These are phyloP conservation scores for Blastobasis adustella DNA, from an alignment of 2,888 invertebrate genomes.

Conservation along the genomic window DNA sequence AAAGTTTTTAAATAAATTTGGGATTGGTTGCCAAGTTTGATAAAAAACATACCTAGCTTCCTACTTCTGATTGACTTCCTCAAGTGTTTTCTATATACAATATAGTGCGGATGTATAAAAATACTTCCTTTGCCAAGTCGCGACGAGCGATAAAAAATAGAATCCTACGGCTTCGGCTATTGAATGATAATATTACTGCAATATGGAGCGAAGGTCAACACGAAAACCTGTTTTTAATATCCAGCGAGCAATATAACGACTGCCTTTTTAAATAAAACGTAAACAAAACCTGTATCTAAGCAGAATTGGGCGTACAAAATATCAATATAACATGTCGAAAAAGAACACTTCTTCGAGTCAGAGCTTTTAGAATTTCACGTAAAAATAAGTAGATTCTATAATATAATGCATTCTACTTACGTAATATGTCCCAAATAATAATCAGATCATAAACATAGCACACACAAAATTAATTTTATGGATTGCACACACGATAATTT, in stretches of 20 bases:
- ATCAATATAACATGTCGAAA: no score
- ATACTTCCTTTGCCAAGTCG: slow-evolving; percentile 34
- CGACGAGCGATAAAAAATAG: slow-evolving; percentile 26
- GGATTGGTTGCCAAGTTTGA: no score
- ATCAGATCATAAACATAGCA: slow-evolving; percentile 58
- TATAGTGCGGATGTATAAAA: slow-evolving; percentile 23
- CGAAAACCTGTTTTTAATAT: not conserved
- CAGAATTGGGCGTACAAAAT: no score
- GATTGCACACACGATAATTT: slow-evolving; percentile 18
- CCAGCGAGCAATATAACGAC: not conserved
- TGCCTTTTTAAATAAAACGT: no score
- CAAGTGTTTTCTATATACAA: slow-evolving; percentile 11
- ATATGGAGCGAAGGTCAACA: slow-evolving; percentile 1
- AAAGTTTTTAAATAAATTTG: no score
- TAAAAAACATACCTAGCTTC: no score
- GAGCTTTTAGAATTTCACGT: no score
- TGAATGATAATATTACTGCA: slow-evolving; percentile 1
- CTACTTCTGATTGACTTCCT: slow-evolving; percentile 8
- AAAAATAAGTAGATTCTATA: not conserved
- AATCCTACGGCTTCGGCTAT: slow-evolving; percentile 34
- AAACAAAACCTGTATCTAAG: no score
- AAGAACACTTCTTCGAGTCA: no score
- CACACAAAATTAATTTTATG: slow-evolving; percentile 45
- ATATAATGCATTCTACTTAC: slow-evolving; percentile 55
- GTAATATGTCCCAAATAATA: slow-evolving; percentile 62